Conservation (phyloP, 92 coral and sea anemone species). For the Paragorgia papillata region DNA sequence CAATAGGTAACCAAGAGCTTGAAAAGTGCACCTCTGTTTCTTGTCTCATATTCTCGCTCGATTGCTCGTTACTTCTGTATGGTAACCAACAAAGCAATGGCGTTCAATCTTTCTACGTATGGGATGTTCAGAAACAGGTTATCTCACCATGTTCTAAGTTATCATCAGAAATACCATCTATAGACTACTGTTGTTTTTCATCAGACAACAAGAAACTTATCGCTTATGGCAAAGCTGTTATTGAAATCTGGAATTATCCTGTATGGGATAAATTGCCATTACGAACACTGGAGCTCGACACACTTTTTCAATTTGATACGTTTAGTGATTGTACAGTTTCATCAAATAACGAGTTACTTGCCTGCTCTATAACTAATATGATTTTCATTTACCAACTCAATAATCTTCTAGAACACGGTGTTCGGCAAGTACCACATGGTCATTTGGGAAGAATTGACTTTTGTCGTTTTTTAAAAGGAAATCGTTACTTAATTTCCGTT, state of each 20-base stretch:
- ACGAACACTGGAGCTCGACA: too few relatives aligned
- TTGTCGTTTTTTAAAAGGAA: slow-evolving; percentile 49
- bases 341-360: too few relatives aligned
- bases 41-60: slow-evolving; percentile 8
- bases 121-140: too few relatives aligned
- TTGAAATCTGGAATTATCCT: neutral
- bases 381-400: neutral
- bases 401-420: neutral
- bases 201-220: slow-evolving; percentile 12
- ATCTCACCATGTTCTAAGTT: neutral
- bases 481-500: slow-evolving; percentile 58
- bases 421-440: slow-evolving; percentile 31
- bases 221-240: neutral
- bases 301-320: slow-evolving; percentile 1
- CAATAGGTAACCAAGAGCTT: neutral
- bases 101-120: too few relatives aligned
- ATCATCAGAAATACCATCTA: neutral
- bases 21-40: slow-evolving; percentile 2
- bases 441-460: slow-evolving; percentile 46
- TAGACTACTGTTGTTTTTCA: slow-evolving; percentile 19
- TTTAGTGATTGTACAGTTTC: too few relatives aligned
- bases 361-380: slow-evolving; percentile 7
- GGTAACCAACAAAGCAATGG: too few relatives aligned
- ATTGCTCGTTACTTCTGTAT: too few relatives aligned
- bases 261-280: too few relatives aligned